These are phyloP conservation scores for Panurus biarmicus DNA, from an alignment of 2,113 vertebrate genomes.

Conservation along the genomic window DNA sequence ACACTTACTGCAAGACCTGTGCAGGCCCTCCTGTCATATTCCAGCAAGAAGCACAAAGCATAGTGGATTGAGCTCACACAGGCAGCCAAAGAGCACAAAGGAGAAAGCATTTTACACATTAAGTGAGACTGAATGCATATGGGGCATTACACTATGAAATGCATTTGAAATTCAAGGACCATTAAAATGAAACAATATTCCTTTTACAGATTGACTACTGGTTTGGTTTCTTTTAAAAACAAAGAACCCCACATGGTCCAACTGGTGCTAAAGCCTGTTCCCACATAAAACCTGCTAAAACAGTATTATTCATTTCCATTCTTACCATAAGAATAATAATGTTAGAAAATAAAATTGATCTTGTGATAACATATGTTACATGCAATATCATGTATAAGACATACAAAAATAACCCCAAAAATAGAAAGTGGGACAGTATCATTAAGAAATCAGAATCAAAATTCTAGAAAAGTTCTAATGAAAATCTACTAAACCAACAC, in stretches of 20 bases:
- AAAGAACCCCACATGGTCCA: fast-evolving
- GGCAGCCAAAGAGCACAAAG: background rate
- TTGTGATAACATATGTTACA: background rate
- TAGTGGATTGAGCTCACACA: background rate
- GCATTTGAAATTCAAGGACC: background rate
- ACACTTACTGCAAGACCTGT: background rate
- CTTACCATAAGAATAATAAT: background rate
- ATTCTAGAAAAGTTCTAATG: background rate
- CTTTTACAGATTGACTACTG: background rate
- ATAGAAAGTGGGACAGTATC: background rate
- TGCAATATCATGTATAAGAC: background rate
- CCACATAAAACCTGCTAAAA: background rate
- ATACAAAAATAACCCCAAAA: background rate
- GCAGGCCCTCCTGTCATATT: background rate
- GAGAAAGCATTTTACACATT: background rate
- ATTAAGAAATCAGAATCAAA: background rate
- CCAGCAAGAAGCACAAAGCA: background rate
- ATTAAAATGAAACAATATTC: background rate
- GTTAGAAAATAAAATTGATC: background rate
- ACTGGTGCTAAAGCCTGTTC: background rate
- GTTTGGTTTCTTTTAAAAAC: background rate
- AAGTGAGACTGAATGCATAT: background rate
- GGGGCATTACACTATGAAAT: background rate
- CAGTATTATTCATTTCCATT: background rate
- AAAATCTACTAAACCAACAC: background rate